Conservation (phyloP, 53 echinoderm and acorn worm genomes). For the Henricia sp. region DNA sequence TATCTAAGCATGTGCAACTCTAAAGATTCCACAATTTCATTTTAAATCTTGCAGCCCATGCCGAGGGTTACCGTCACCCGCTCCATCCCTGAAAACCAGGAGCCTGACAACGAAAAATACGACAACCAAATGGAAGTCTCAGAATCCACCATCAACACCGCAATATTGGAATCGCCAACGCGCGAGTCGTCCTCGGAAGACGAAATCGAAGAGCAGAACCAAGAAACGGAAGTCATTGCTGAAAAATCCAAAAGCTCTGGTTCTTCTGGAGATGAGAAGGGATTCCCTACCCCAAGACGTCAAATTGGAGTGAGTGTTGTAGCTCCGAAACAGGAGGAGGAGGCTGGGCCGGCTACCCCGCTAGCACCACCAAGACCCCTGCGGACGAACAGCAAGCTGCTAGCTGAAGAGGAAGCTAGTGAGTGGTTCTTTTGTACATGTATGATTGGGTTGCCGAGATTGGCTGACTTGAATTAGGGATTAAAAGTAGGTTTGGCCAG, state of each 20-base stretch:
- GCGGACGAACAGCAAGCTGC: constrained; percentile 44
- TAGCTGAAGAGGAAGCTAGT: constrained; percentile 59
- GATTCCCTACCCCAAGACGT: no score
- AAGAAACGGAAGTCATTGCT: not conserved
- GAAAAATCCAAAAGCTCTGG: no score
- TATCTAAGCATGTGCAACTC: no score
- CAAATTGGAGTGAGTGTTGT: not conserved
- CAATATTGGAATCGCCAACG: constrained; percentile 32
- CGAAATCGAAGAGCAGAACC: constrained; percentile 7
- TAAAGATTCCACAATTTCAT: no score
- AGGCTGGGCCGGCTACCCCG: constrained; percentile 35
- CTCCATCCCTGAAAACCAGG: constrained; percentile 14
- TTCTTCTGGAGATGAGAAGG: no score
- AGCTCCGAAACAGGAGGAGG: not conserved
- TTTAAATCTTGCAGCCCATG: constrained; percentile 8
- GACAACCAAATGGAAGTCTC: constrained; percentile 38
- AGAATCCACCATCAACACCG: constrained; percentile 43
- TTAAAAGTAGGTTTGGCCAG: no score
- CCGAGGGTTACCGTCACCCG: constrained; percentile 35
- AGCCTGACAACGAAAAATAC: not conserved
- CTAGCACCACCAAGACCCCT: constrained; percentile 36
- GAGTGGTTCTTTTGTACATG: constrained; percentile 3
- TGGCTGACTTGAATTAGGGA: no score
- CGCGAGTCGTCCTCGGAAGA: constrained; percentile 13
- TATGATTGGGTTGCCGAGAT: not conserved